Percentiles rank a stretch among this genome's conserved stretches.
phyloP scores from a whole-genome alignment of 2,113 vertebrate species.

The Pelodiscus sinensis region DNA sequence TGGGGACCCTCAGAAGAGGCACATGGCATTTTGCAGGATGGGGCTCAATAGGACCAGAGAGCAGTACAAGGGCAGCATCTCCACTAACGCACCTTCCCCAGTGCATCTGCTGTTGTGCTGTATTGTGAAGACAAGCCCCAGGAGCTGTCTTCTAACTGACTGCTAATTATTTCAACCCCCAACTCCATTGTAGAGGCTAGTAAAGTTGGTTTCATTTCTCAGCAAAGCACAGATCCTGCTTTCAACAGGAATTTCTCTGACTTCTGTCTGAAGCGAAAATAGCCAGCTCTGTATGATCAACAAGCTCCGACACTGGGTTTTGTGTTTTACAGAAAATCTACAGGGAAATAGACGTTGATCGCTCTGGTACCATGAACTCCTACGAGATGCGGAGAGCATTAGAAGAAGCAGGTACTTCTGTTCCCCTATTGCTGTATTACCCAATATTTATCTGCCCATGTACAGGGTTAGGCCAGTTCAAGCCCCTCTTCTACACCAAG shows the following conservation, averaged over 20 bases:
- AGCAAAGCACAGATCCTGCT: fast-evolving
- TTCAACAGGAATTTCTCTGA: not conserved
- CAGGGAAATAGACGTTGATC: slow-evolving; percentile 80
- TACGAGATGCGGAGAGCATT: slow-evolving; percentile 83
- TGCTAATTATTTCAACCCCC: not conserved
- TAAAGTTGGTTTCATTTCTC: not conserved
- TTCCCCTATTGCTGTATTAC: not conserved
- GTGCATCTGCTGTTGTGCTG: not conserved
- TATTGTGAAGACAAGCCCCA: not conserved
- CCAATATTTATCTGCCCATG: not conserved
- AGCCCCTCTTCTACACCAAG: not conserved
- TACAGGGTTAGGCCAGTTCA: not conserved
- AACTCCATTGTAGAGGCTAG: not conserved
- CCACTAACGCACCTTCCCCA: not conserved
- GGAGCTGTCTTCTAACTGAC: not conserved
- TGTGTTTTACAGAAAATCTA: slow-evolving; percentile 80
- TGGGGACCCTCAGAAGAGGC: not conserved
- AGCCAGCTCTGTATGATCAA: fast-evolving
- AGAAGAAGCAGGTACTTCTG: slow-evolving; percentile 76
- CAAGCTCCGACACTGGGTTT: not conserved
- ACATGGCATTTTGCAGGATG: not conserved
- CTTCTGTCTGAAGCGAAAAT: not conserved
- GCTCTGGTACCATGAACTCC: slow-evolving; percentile 82
- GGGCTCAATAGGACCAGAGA: not conserved
- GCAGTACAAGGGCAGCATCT: not conserved